Percentiles rank a stretch among this genome's conserved stretches.
phyloP scores from a whole-genome alignment of 2,797 vertebrate species.

The Cossypha dichroa region DNA sequence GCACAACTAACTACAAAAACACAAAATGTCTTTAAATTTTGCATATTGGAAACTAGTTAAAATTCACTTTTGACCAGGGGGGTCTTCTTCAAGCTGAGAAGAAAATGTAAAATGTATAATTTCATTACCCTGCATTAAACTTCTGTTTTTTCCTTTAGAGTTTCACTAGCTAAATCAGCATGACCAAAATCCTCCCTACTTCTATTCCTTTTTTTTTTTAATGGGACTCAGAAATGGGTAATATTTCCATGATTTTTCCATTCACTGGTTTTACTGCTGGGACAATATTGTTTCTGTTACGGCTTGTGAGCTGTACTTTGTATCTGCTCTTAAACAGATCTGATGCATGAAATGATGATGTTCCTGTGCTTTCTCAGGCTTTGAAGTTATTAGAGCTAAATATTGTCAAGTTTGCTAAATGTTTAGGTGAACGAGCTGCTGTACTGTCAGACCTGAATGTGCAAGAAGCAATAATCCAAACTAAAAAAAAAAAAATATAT shows the following conservation, averaged over 20 bases:
- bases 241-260: background rate
- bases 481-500: background rate
- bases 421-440: background rate
- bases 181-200: background rate
- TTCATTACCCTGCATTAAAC: constrained; percentile 20
- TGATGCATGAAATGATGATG: constrained; percentile 1
- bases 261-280: background rate
- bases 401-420: constrained; percentile 4
- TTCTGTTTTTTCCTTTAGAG: background rate
- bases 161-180: background rate
- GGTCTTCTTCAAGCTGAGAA: background rate
- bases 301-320: background rate
- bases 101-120: background rate
- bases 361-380: background rate
- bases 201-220: background rate
- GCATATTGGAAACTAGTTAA: background rate
- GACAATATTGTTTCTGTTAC: constrained; percentile 29
- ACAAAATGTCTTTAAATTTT: background rate
- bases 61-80: background rate
- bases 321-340: constrained; percentile 15
- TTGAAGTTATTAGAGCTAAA: background rate
- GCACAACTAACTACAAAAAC: background rate
- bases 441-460: background rate
- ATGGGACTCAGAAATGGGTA: background rate
- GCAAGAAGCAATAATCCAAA: background rate